Conservation (phyloP, 2,797 vertebrate genomes). For the Cyclopterus lumpus region DNA sequence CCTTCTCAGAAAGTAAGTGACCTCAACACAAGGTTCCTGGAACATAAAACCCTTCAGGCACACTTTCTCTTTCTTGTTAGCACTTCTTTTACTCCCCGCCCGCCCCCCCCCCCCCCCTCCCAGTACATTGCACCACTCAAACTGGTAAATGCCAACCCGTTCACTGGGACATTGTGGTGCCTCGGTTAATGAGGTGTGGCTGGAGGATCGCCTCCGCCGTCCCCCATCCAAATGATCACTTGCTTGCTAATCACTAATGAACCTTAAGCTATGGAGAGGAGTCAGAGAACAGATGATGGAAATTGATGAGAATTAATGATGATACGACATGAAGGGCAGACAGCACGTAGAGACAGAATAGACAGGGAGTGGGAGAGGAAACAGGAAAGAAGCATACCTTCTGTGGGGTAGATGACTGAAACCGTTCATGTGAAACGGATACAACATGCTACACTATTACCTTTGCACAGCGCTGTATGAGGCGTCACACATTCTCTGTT, state of each 20-base stretch:
- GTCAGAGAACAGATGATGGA: constrained; percentile 60
- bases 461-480: constrained; percentile 11
- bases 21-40: constrained; percentile 53
- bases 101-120: not conserved
- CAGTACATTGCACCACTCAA: constrained; percentile 23
- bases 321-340: constrained; percentile 51
- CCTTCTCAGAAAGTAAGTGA: constrained; percentile 45
- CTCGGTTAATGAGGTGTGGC: constrained; percentile 58
- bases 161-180: constrained; percentile 39
- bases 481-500: constrained; percentile 16
- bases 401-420: not conserved
- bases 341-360: constrained; percentile 11
- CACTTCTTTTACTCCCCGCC: constrained; percentile 3
- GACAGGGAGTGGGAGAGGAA: constrained; percentile 2
- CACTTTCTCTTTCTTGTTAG: constrained; percentile 14
- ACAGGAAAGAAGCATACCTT: not conserved
- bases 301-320: constrained; percentile 69
- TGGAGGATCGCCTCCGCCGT: constrained; percentile 42
- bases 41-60: constrained; percentile 37
- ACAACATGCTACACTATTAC: not conserved
- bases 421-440: not conserved
- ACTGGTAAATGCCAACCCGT: constrained; percentile 34
- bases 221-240: constrained; percentile 47
- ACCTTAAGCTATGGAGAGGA: constrained; percentile 40
- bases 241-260: constrained; percentile 59